These are phyloP conservation scores for Rhinolophus sinicus DNA, from an alignment of 2,113 vertebrate species.

Conservation along the genomic window DNA sequence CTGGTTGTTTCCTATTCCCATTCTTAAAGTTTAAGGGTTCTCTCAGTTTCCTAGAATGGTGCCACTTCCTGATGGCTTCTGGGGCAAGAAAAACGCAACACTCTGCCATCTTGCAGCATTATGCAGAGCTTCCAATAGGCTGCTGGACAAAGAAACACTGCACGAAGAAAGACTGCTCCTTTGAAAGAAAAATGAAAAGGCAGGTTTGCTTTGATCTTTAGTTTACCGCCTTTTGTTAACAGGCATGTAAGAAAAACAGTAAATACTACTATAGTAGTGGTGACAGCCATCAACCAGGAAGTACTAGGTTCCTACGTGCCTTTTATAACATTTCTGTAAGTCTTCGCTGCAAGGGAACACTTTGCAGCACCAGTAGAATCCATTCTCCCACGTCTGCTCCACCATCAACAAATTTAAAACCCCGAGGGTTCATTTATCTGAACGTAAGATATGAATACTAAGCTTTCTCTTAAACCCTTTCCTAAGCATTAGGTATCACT, in stretches of 20 bases:
- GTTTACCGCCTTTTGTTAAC: constrained; percentile 37
- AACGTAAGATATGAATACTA: background rate
- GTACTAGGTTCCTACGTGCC: constrained; percentile 21
- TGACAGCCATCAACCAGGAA: background rate
- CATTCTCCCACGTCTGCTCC: background rate
- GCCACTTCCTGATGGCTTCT: background rate
- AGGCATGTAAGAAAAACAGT: constrained; percentile 17
- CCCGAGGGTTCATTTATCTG: background rate
- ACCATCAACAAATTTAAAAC: background rate
- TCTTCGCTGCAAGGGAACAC: background rate
- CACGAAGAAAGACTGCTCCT: background rate
- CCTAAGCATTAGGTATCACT: background rate
- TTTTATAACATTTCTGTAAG: constrained; percentile 62
- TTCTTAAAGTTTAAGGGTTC: background rate
- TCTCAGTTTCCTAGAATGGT: background rate
- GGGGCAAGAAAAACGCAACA: background rate
- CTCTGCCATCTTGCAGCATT: background rate
- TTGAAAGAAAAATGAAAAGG: constrained; percentile 45
- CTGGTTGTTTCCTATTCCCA: background rate
- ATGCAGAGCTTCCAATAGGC: background rate
- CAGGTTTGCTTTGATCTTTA: constrained; percentile 62
- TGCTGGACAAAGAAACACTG: background rate
- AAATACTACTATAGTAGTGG: background rate
- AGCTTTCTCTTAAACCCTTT: constrained; percentile 14
- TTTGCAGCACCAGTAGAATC: background rate